Base-by-base conservation (phyloP, 2,113 vertebrate genomes). In the Pluvialis apricaria region DNA sequence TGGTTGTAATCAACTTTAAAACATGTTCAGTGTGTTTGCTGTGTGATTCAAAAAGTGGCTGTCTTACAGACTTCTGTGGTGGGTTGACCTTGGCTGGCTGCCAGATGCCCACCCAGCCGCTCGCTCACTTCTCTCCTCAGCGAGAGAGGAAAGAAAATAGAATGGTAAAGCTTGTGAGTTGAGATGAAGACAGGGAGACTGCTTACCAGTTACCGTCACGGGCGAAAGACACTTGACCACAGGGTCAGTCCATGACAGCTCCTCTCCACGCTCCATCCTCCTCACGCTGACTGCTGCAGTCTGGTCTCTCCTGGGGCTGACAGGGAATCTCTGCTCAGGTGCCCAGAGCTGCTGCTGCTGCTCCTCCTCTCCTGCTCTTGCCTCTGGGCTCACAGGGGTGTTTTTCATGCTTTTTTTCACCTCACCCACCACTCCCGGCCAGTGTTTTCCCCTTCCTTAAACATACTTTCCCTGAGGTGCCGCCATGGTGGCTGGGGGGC, bases 401-500 rank as follows among this genome's bases (percentile, higher is more conserved):
- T 73, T 65, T 77, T 19, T 80, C 25, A 20, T 10, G 3, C 55
- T n/a, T 65, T 32, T 28, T 28, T 24, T 12, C 10, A 22, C 21
- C 36, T n/a, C 24, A 0, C 10, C 4, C 14, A 1, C 16, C 42
- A 6, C 42, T 57, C 9, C 2, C 3, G 4, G 51, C 31, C 4
- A 16, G 11, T 28, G 25, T 61, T 76, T 68, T 69, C 22, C 32
- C 25, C 8, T 38, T 47, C 20, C 55, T 75, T 55, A 10, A 13
- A 10, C 5, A 19, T 0, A 3, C 22, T 22, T 60, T 58, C 38
- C 14, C 45, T 0, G 13, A 32, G 71, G 42, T 2, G 3, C 26
- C 2, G 1, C 44, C 22, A 0, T 42, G 19, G 6, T 4, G 26
- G 34, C 34, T n/a, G 60, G 0, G 3, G 42, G 44, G 15, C 44